Evolutionary conservation across 2,113 vertebrate genomes (phyloP).

Genomic region (Oreochromis niloticus): DNA sequence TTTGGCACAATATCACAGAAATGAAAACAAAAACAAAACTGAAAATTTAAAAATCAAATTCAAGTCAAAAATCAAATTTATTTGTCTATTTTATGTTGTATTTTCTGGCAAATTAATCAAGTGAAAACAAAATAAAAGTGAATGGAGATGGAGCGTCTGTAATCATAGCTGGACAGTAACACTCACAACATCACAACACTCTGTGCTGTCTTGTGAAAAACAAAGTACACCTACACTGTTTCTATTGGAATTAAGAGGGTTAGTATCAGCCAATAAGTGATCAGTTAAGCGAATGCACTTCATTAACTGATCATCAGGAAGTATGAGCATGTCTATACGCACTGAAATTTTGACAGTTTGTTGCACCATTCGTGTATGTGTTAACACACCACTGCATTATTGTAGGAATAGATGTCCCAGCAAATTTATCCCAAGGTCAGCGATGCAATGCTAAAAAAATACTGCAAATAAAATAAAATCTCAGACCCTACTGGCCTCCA

Average conservation of each 20-base stretch:
- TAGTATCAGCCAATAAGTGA: neutral
- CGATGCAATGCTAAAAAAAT: neutral
- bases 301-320: neutral
- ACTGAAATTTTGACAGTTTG: neutral
- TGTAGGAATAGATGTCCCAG: neutral
- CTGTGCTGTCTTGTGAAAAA: neutral
- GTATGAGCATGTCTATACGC: neutral
- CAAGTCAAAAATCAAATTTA: neutral
- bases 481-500: neutral
- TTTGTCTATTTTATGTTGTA: neutral
- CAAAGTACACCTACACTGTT: neutral
- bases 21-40: neutral
- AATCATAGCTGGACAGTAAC: neutral
- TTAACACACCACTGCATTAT: neutral
- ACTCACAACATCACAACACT: neutral
- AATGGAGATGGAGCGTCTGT: neutral
- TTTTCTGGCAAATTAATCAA: neutral
- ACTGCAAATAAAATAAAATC: neutral
- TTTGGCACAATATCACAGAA: neutral
- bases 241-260: accelerated
- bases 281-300: neutral
- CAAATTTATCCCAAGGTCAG: neutral
- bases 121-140: neutral
- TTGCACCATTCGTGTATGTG: neutral
- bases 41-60: neutral